These are phyloP conservation scores for Pseudolycoriella hygida DNA, from an alignment of 2,888 invertebrate genomes.

Conservation along the genomic window DNA sequence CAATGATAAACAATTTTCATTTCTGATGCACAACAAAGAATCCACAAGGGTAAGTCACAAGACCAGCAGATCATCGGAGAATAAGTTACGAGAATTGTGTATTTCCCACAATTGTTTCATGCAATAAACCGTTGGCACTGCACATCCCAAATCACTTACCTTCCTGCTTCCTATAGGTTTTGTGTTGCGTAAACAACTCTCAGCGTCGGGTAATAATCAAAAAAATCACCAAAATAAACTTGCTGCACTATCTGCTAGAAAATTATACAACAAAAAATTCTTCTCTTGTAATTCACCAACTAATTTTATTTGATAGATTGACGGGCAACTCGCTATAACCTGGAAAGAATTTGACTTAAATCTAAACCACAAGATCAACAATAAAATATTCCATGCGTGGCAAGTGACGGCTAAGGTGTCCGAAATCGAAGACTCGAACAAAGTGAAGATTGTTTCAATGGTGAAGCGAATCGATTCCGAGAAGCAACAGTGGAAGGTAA, in stretches of 20 bases:
- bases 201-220: too few relatives aligned
- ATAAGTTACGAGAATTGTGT: too few relatives aligned
- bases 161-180: too few relatives aligned
- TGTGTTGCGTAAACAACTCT: too few relatives aligned
- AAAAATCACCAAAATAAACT: too few relatives aligned
- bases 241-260: background rate
- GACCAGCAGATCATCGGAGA: background rate
- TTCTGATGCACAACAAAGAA: slow-evolving; percentile 17
- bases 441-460: background rate
- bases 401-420: background rate
- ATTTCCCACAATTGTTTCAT: too few relatives aligned
- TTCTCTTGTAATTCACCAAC: background rate
- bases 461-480: background rate
- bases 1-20: slow-evolving; percentile 26
- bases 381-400: slow-evolving; percentile 1
- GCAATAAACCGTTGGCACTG: too few relatives aligned
- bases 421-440: background rate
- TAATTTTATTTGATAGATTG: background rate
- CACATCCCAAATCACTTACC: too few relatives aligned
- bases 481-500: too few relatives aligned
- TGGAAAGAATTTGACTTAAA: slow-evolving; percentile 1
- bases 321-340: background rate
- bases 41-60: slow-evolving; percentile 1
- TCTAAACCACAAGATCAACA: slow-evolving; percentile 2
- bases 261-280: background rate